A percentile compares a stretch with the other conserved stretches of the same genome.
Evolutionary conservation across 2,113 vertebrate species (phyloP).

Genomic region (Dasyornis broadbenti): DNA sequence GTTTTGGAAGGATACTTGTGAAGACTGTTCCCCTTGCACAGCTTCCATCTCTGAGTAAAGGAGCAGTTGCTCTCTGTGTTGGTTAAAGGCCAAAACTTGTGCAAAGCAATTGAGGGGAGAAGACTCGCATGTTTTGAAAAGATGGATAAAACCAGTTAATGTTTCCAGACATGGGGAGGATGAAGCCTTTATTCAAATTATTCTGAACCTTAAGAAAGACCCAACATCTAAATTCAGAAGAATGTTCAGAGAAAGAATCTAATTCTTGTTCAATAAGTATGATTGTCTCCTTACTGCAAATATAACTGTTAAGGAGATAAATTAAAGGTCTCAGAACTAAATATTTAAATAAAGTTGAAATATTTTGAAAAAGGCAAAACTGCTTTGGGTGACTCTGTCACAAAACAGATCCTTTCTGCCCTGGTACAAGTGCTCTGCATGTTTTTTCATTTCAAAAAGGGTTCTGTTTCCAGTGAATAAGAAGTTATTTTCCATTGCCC

Average conservation of each 20-base stretch:
- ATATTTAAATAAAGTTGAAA: background rate
- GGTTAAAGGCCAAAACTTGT: background rate
- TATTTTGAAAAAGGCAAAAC: background rate
- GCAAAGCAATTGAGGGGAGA: background rate
- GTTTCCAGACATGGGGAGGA: background rate
- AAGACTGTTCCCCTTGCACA: background rate
- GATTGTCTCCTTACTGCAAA: background rate
- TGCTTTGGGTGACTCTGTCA: background rate
- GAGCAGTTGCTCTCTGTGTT: background rate
- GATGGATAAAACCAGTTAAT: background rate
- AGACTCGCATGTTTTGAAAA: background rate
- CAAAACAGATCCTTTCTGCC: background rate
- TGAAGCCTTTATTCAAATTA: background rate
- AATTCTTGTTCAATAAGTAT: background rate
- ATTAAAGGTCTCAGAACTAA: background rate
- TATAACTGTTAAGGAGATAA: background rate
- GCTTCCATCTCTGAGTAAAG: background rate
- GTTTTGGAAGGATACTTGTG: background rate
- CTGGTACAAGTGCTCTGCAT: background rate
- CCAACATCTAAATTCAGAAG: background rate
- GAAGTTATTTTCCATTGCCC: background rate
- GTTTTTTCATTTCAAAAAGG: background rate
- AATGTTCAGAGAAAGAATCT: background rate
- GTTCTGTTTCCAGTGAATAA: background rate
- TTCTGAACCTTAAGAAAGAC: background rate